These are phyloP conservation scores for Pseudococcus viburni DNA, from an alignment of 2,888 invertebrate species.

Conservation along the genomic window DNA sequence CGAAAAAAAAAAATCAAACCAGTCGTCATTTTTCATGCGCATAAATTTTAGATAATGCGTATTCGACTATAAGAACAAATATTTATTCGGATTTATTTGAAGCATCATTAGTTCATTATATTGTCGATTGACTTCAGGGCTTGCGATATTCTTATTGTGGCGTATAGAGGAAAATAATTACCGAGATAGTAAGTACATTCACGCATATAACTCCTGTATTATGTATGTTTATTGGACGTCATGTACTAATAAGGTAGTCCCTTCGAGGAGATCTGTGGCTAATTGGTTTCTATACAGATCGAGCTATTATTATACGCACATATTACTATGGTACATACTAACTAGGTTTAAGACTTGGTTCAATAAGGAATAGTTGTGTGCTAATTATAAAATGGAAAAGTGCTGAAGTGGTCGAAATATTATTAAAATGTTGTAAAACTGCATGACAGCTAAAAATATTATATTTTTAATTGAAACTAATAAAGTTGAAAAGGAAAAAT, in stretches of 20 bases:
- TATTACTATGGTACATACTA: too few relatives aligned
- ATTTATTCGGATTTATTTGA: slow-evolving; percentile 41
- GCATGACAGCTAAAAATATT: too few relatives aligned
- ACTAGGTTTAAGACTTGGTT: too few relatives aligned
- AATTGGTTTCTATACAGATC: not conserved
- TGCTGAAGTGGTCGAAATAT: too few relatives aligned
- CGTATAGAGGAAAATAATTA: not conserved
- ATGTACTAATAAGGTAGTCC: slow-evolving; percentile 13
- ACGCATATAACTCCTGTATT: slow-evolving; percentile 1
- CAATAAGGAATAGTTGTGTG: too few relatives aligned
- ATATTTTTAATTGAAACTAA: too few relatives aligned
- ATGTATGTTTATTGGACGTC: slow-evolving; percentile 21
- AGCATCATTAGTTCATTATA: slow-evolving; percentile 29
- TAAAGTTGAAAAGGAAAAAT: too few relatives aligned
- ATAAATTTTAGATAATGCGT: slow-evolving; percentile 10
- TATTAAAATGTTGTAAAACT: too few relatives aligned
- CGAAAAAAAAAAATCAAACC: not conserved
- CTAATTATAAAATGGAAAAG: too few relatives aligned
- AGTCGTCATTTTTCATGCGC: slow-evolving; percentile 19
- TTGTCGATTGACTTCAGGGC: slow-evolving; percentile 4
- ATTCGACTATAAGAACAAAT: slow-evolving; percentile 44
- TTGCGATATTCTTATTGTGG: slow-evolving; percentile 5
- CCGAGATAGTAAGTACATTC: not conserved
- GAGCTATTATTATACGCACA: too few relatives aligned
- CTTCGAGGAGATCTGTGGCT: not conserved